These are phyloP conservation scores for Pogoniulus pusillus DNA, from an alignment of 2,797 vertebrate genomes.

Conservation along the genomic window DNA sequence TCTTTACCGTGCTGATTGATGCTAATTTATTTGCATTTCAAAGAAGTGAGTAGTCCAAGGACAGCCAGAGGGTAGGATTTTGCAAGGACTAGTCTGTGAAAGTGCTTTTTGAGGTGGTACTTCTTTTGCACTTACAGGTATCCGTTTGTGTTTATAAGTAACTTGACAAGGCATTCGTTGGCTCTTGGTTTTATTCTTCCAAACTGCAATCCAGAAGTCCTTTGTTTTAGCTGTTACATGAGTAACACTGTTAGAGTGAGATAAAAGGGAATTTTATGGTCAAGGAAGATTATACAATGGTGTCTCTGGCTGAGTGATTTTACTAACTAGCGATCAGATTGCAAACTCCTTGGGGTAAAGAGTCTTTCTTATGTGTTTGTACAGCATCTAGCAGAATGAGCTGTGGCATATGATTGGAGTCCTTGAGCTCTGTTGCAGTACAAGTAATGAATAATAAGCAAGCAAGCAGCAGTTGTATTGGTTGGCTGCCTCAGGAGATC, in stretches of 20 bases:
- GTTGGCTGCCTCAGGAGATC: background rate
- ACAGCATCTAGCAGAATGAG: background rate
- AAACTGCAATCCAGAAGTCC: background rate
- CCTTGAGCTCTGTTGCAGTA: background rate
- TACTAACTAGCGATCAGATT: background rate
- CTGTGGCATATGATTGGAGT: background rate
- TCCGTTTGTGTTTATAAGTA: background rate
- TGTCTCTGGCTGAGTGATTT: slow-evolving; percentile 20
- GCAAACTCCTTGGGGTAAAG: background rate
- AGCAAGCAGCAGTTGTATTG: background rate
- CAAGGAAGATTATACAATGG: background rate
- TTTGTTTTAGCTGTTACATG: background rate
- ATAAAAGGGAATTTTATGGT: background rate
- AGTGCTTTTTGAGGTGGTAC: background rate
- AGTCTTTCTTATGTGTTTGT: background rate
- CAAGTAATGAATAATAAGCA: background rate
- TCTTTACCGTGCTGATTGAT: background rate
- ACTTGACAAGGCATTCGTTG: background rate
- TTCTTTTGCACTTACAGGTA: background rate
- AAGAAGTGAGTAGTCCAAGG: background rate
- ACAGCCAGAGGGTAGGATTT: background rate
- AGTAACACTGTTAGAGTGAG: background rate
- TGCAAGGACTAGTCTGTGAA: background rate
- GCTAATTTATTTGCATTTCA: slow-evolving; percentile 10
- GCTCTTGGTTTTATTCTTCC: background rate